Conservation (phyloP, 1,140 invertebrate genomes). For the Brachionus paranguensis region DNA sequence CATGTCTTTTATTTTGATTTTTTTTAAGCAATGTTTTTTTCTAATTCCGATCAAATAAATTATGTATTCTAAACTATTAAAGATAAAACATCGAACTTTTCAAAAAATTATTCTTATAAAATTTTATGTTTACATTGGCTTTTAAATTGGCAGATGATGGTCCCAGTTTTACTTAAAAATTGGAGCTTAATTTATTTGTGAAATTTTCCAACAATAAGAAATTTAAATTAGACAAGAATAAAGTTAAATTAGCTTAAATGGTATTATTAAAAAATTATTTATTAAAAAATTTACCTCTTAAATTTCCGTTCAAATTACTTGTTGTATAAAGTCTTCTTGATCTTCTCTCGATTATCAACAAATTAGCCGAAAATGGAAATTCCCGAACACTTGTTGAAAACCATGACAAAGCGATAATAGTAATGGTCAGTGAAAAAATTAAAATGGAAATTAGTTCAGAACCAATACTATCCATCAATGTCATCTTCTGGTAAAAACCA, state of each 20-base stretch:
- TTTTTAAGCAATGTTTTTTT: too few species aligned
- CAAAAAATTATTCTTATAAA: not conserved
- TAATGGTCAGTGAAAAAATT: not conserved
- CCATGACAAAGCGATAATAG: slow-evolving; percentile 24
- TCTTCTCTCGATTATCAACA: slow-evolving; percentile 32
- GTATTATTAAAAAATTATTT: too few species aligned
- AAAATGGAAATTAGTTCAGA: not conserved
- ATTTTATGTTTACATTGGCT: too few species aligned
- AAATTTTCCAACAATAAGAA: not conserved
- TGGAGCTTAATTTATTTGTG: not conserved
- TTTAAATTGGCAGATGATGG: too few species aligned
- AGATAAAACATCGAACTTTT: not conserved
- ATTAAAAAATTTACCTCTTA: not conserved
- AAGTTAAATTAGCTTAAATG: not conserved
- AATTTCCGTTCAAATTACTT: not conserved
- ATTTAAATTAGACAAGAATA: not conserved
- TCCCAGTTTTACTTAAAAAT: too few species aligned
- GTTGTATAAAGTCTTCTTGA: not conserved
- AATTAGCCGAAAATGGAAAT: slow-evolving; percentile 17
- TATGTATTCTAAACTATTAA: too few species aligned
- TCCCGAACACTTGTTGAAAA: slow-evolving; percentile 25
- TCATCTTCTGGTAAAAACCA: not conserved
- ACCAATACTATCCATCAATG: slow-evolving; percentile 26
- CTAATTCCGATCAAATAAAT: too few species aligned
- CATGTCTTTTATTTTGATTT: too few species aligned